phyloP scores from a whole-genome alignment of 2,888 invertebrate genomes.

The Anodontia alba region DNA sequence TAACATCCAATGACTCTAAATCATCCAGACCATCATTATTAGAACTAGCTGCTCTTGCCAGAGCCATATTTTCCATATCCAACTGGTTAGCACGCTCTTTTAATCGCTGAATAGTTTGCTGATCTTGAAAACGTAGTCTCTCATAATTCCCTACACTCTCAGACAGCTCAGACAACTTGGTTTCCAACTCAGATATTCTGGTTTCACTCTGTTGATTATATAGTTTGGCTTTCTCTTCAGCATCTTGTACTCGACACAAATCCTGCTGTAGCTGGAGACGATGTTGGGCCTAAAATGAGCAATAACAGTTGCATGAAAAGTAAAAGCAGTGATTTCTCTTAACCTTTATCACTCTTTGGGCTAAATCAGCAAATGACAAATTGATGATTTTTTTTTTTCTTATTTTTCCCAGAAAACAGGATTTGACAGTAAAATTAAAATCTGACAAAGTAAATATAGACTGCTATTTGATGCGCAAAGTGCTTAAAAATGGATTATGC shows the following conservation, averaged over 20 bases:
- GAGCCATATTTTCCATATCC: conserved; percentile 84
- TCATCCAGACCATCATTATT: conserved; percentile 59
- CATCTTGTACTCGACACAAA: conserved; percentile 90
- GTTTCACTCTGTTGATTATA: conserved; percentile 90
- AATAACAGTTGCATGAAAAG: too few relatives aligned
- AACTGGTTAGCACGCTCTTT: conserved; percentile 82
- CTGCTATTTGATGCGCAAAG: too few relatives aligned
- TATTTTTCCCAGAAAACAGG: too few relatives aligned
- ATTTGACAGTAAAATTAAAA: too few relatives aligned
- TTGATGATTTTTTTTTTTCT: too few relatives aligned
- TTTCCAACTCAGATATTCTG: conserved; percentile 91
- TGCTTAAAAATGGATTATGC: too few relatives aligned
- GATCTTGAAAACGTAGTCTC: conserved; percentile 90
- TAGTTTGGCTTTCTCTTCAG: conserved; percentile 90
- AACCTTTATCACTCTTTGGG: too few relatives aligned
- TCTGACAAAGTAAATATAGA: too few relatives aligned
- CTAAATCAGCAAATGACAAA: too few relatives aligned
- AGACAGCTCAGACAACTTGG: conserved; percentile 91
- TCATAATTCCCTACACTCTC: conserved; percentile 92
- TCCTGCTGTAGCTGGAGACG: conserved; percentile 90
- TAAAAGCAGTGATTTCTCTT: too few relatives aligned
- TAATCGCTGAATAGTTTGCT: conserved; percentile 89
- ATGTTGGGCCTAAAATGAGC: conserved; percentile 87
- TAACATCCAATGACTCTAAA: conserved; percentile 75
- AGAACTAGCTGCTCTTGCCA: conserved; percentile 78